phyloP scores from a whole-genome alignment of 2,888 invertebrate species.

The Stegophylla sp. region DNA sequence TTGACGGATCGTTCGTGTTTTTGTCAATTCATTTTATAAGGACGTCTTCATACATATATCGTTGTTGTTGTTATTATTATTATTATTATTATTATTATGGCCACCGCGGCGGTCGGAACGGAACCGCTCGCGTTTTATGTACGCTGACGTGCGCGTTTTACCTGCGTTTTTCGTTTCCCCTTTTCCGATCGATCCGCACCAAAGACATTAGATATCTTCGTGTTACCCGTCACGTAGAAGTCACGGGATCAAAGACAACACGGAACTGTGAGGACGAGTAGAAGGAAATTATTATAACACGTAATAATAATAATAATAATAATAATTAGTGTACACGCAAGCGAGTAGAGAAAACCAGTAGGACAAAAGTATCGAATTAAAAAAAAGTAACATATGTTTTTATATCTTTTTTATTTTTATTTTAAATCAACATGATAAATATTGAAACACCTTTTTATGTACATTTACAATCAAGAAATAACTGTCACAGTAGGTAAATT shows the following conservation, averaged over 20 bases:
- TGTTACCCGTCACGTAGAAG: too few species aligned
- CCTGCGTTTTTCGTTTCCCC: neutral
- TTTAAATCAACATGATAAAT: constrained; percentile 40
- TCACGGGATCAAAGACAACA: too few species aligned
- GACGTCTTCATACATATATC: neutral
- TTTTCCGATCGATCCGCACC: too few species aligned
- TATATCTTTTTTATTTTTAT: neutral
- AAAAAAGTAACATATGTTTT: neutral
- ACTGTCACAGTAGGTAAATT: constrained; percentile 27
- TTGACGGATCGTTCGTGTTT: constrained; percentile 21
- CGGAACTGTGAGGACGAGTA: too few species aligned
- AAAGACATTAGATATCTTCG: too few species aligned
- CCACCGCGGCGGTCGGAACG: neutral
- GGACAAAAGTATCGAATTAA: neutral
- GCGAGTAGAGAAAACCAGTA: too few species aligned
- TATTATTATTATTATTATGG: neutral
- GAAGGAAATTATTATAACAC: too few species aligned
- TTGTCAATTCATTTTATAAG: neutral
- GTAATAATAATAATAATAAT: too few species aligned
- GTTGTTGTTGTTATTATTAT: neutral
- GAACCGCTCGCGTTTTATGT: too few species aligned
- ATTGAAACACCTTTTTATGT: constrained; percentile 32
- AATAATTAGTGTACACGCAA: too few species aligned
- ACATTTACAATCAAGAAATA: constrained; percentile 40
- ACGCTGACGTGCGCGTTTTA: neutral